Base-by-base conservation (phyloP, 1,140 invertebrate genomes). In the Nephila pilipes region DNA sequence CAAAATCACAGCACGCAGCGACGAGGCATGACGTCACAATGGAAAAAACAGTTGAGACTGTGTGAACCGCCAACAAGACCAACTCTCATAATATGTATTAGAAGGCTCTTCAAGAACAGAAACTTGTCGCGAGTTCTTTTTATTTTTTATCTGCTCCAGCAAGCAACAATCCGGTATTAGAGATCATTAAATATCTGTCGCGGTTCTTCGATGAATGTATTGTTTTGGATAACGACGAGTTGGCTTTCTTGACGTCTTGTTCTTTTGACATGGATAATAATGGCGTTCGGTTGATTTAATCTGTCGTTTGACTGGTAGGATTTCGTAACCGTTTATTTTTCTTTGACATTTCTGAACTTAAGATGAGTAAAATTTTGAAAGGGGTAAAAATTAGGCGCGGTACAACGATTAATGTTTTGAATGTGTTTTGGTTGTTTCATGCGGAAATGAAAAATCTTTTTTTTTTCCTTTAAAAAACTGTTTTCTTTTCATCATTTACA, bases 111-210 rank as follows among this genome's bases (percentile, higher is more conserved):
- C 63, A 65, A 65, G 63, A 65, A 25, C 25, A 25, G 63, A 65
- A 65, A 65, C 63, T 65, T 65, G 63, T 65, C 63, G 63, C 63
- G 63, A 65, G 63, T n/a, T n/a, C 6, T 65, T 65, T 65, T 65
- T 65, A n/a, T 5, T 25, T 63, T 65, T 65, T 65, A 65, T 65
- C 63, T 65, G 63, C 63, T 65, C n/a, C 63, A 65, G 63, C 63
- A 65, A n/a, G 25, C 63, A 65, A 65, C 63, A 65, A 65, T 65
- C 63, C 63, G 63, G 63, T 65, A 25, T 65, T 14, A 65, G 63
- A 65, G n/a, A 65, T 65, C 63, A 65, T 65, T 65, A 65, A 65
- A 65, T 65, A 65, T 65, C 63, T 65, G 63, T 65, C 63, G 63
- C 63, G 63, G 63, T 25, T 65, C 25, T 65, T 65, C 63, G 63